Evolutionary conservation across 2,888 invertebrate genomes (phyloP).

Genomic region (Drosophila atripex): DNA sequence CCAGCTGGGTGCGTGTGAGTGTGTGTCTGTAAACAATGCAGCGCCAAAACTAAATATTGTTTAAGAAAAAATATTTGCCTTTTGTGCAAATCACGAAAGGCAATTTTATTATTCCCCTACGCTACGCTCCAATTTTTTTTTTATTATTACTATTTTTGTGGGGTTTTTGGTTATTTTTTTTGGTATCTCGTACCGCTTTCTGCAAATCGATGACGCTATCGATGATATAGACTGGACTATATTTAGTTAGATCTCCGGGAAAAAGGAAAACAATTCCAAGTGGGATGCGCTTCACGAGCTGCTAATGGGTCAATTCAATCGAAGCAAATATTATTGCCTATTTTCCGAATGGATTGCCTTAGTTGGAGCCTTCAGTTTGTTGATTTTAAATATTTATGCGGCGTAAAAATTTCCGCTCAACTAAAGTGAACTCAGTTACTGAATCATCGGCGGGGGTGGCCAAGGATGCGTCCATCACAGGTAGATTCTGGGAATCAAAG

Average conservation of each 20-base stretch:
- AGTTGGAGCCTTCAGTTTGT: conserved; percentile 24
- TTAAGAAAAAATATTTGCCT: conserved; percentile 78
- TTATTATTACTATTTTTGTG: conserved; percentile 6
- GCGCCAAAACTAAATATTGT: conserved; percentile 77
- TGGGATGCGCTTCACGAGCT: conserved; percentile 75
- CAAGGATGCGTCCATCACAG: conserved; percentile 32
- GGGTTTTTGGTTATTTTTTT: neutral
- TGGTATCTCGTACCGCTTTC: conserved; percentile 26
- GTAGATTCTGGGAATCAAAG: neutral
- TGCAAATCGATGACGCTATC: conserved; percentile 69
- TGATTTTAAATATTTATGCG: conserved; percentile 28
- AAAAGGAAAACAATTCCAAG: conserved; percentile 14
- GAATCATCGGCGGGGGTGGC: conserved; percentile 23
- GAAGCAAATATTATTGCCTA: conserved; percentile 58
- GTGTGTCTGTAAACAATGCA: conserved; percentile 72
- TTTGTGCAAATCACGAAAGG: conserved; percentile 72
- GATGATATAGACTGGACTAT: conserved; percentile 48
- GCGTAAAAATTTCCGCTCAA: conserved; percentile 27
- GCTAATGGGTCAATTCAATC: conserved; percentile 77
- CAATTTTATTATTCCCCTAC: conserved; percentile 50
- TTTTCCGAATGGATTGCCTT: conserved; percentile 34
- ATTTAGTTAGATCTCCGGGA: conserved; percentile 34
- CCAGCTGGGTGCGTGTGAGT: conserved; percentile 42
- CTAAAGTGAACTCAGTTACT: conserved; percentile 22
- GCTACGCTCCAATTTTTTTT: conserved; percentile 37